Percentiles rank a stretch among this genome's conserved stretches.
Conservation (phyloP, 2,113 vertebrate species). For the Lepus europaeus region DNA sequence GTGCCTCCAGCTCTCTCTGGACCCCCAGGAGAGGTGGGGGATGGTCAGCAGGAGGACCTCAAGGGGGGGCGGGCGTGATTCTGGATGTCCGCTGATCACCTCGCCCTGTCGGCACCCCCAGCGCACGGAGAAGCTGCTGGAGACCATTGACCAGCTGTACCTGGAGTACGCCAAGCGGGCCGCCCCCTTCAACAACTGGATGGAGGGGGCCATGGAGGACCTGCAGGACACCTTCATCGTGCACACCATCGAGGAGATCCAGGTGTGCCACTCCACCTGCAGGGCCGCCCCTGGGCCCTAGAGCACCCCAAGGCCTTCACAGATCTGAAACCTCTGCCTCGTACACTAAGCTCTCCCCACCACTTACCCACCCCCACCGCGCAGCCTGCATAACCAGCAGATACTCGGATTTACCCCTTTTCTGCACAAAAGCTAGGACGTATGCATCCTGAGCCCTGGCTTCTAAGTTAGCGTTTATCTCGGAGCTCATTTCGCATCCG, state of each 20-base stretch:
- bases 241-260: constrained; percentile 98
- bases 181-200: constrained; percentile 99
- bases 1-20: no score
- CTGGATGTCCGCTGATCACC: background rate
- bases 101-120: constrained; percentile 72
- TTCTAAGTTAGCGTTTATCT: constrained; percentile 5
- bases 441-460: background rate
- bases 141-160: constrained; percentile 99
- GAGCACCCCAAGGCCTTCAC: background rate
- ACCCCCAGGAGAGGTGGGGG: background rate
- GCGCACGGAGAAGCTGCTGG: constrained; percentile 97
- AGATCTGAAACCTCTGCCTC: background rate
- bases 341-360: no score
- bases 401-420: background rate
- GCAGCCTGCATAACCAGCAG: background rate
- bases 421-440: background rate
- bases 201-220: constrained; percentile 99
- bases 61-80: background rate
- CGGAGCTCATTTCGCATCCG: background rate
- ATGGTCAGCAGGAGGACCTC: background rate
- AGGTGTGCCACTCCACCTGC: constrained; percentile 86
- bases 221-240: constrained; percentile 99
- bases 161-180: constrained; percentile 98
- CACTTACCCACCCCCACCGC: no score
- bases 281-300: background rate